Evolutionary conservation across 2,113 vertebrate species (phyloP), one percentile per base, ranked within the genome.

Genomic region (Myrmecobius fasciatus): DNA sequence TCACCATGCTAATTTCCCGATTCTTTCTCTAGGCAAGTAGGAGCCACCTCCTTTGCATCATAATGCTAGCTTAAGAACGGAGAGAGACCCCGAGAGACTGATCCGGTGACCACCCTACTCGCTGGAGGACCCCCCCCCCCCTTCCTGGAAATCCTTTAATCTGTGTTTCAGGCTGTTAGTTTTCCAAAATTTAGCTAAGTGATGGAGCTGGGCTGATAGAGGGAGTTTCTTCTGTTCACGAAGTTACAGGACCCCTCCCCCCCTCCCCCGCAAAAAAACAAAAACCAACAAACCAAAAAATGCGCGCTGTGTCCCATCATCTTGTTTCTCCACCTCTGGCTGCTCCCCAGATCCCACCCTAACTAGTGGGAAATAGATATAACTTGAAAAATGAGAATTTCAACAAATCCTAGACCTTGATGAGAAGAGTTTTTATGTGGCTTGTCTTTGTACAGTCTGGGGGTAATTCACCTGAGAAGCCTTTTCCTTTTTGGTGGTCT

Each of bases 331-430:
- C 25, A 67, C 2, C 28, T 67, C 28, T 36, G 31, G 31, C 89
- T 89, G 8, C 8, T 51, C 25, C 89, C 47, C 48, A 12, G 46
- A 3, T 8, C 46, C 47, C 89, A 20, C 36, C 36, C 12, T 75
- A 43, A 43, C 67, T 75, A 75, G 17, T 93, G 36, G 54, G 92
- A 93, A 92, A 52, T 54, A 94, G n/a, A 91, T 92, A 51, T 2
- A 95, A 31, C 91, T 36, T 24, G 60, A 49, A 95, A 56, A 94
- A 43, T 31, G 88, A 67, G 95, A 95, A 93, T 67, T 92, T 52
- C 67, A 17, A 1, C 26, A 94, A 95, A 93, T 75, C 60, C 54
- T 93, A 93, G 94, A 92, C 92, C 95, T 60, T 92, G 1, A 51
- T 25, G 51, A 92, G 47, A 91, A 88, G 1, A 95, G n/a, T 17